A percentile compares a stretch with the other conserved stretches of the same genome.
Conservation (phyloP, 2,888 invertebrate genomes). For the Aricia artaxerxes region DNA sequence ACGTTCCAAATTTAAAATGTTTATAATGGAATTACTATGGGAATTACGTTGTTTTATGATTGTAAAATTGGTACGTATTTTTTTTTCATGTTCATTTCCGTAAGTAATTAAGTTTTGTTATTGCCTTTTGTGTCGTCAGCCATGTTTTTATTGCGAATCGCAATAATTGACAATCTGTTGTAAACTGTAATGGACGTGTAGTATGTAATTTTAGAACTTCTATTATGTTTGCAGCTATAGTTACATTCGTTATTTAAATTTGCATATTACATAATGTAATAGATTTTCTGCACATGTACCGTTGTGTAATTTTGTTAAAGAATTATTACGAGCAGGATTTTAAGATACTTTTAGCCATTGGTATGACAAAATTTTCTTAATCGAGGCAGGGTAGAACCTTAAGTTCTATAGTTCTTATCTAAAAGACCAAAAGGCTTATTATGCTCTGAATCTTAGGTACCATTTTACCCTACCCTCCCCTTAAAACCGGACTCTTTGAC, state of each 20-base stretch:
- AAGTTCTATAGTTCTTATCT: too few species aligned
- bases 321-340: too few species aligned
- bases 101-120: slow-evolving; percentile 16
- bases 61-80: background rate
- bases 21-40: slow-evolving; percentile 1
- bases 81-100: slow-evolving; percentile 10
- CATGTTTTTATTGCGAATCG: slow-evolving; percentile 1
- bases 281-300: too few species aligned
- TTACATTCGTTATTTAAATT: background rate
- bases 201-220: background rate
- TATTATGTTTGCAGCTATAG: background rate
- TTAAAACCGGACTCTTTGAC: background rate
- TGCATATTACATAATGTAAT: background rate
- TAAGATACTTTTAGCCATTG: too few species aligned
- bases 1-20: background rate
- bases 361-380: too few species aligned
- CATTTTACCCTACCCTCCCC: background rate
- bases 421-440: too few species aligned
- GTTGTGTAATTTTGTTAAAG: too few species aligned
- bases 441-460: too few species aligned
- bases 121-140: slow-evolving; percentile 18
- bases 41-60: slow-evolving; percentile 9
- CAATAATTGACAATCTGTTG: slow-evolving; percentile 3
- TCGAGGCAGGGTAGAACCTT: too few species aligned
- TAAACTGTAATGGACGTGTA: slow-evolving; percentile 12